Evolutionary conservation across 2,113 vertebrate species (phyloP), one percentile per base, ranked within the genome.

Genomic region (Dinomys branickii): DNA sequence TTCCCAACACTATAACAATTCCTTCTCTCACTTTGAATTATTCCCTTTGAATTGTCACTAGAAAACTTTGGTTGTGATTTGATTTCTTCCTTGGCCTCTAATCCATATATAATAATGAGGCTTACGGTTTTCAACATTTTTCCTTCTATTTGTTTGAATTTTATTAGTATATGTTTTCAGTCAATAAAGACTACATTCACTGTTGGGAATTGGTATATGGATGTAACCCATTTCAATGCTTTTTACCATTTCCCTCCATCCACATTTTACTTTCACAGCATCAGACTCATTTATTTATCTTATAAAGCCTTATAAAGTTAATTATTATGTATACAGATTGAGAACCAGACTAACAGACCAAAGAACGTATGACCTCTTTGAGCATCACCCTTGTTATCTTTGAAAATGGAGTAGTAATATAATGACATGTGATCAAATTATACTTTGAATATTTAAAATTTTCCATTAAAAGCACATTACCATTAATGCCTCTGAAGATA

Each of bases 61-160:
- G 44, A 92, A 93, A 95, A 58, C 38, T 85, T 77, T 56, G 17
- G 50, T n/a, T 85, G 44, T 88, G 65, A 54, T n/a, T 93, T 94
- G 26, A 83, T 96, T 88, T 63, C 24, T 89, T 38, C 58, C 14
- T 90, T 11, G 4, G 14, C 13, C 26, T 4, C 65, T 20, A 77
- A 19, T 85, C 44, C 47, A 67, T 54, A 88, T 73, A 35, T 61
- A 78, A 22, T 52, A 75, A 82, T 38, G 5, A 85, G 19, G 5
- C 35, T 87, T 26, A 77, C 61, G 77, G 24, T 77, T 82, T 85
- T 86, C 80, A 41, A 13, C 92, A 20, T 56, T 92, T 77, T 41
- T 73, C 7, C 35, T 65, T 65, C 35, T 41, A 41, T 75, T 47
- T 77, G 24, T 47, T 47, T 47, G 12, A 47, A 24, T 77, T 47